Conservation (phyloP, 2,888 invertebrate genomes). For the Exocentrus adspersus region DNA sequence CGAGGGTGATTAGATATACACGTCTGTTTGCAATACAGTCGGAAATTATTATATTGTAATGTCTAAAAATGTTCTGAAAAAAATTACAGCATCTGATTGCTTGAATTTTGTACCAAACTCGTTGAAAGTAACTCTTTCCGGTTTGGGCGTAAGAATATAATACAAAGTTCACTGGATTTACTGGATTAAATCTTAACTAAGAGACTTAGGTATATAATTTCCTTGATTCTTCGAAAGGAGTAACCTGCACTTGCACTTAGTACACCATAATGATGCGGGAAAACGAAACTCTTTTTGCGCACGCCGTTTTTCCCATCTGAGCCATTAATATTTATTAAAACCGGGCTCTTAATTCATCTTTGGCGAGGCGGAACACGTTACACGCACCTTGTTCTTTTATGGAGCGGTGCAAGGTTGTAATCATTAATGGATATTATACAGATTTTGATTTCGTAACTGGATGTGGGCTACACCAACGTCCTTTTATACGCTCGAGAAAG, state of each 20-base stretch:
- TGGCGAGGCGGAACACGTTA: background rate
- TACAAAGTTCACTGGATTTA: too few relatives aligned
- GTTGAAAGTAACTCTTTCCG: too few relatives aligned
- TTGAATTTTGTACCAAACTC: too few relatives aligned
- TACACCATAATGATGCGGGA: background rate
- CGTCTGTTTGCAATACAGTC: background rate
- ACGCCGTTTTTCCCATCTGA: background rate
- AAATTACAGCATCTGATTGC: background rate
- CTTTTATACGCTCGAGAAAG: background rate
- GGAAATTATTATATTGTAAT: too few relatives aligned
- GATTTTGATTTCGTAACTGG: constrained; percentile 9
- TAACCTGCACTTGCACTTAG: too few relatives aligned
- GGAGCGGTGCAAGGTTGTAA: constrained; percentile 8
- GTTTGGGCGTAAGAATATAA: too few relatives aligned
- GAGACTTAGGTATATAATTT: too few relatives aligned
- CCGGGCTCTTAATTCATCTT: constrained; percentile 5
- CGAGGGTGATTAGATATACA: too few relatives aligned
- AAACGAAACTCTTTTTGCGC: background rate
- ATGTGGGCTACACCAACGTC: constrained; percentile 6
- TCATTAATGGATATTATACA: background rate
- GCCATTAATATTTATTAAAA: constrained; percentile 10
- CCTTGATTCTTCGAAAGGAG: too few relatives aligned
- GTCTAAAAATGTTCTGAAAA: background rate
- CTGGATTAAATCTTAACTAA: too few relatives aligned
- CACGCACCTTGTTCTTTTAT: constrained; percentile 5